These are phyloP conservation scores for Scyliorhinus canicula DNA, from an alignment of 2,797 vertebrate genomes.

Conservation along the genomic window DNA sequence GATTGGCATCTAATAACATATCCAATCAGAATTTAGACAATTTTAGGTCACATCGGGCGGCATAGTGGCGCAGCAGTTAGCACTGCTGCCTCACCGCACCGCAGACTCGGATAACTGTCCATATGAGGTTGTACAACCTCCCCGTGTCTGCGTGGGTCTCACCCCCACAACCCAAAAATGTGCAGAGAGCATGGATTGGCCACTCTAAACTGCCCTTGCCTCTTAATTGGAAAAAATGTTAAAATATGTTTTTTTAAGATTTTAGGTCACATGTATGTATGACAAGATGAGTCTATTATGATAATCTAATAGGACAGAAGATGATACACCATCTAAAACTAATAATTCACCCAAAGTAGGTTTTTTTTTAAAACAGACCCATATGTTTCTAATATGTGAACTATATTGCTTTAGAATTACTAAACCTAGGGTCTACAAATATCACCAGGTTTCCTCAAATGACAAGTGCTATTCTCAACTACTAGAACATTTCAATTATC, in stretches of 20 bases:
- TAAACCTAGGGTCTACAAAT: not conserved
- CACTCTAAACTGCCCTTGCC: no score
- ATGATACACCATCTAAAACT: not conserved
- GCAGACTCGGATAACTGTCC: no score
- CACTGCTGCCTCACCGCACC: no score
- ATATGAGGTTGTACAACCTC: no score
- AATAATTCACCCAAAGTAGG: no score
- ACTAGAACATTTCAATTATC: not conserved
- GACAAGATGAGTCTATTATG: not conserved
- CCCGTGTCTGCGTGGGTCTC: no score
- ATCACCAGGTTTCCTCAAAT: conserved; percentile 8
- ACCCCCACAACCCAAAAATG: no score
- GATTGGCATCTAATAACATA: not conserved
- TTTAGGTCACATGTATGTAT: not conserved
- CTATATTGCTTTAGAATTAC: not conserved
- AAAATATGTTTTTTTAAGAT: no score
- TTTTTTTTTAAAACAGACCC: not conserved
- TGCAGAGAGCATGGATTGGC: no score
- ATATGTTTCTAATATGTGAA: not conserved
- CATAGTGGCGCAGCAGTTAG: no score
- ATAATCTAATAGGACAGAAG: not conserved
- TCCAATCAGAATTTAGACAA: not conserved
- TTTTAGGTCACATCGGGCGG: not conserved
- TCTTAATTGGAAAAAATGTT: no score
- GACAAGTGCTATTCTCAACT: not conserved